Base-by-base conservation (phyloP, 2,113 vertebrate genomes). In the Cairina moschata region DNA sequence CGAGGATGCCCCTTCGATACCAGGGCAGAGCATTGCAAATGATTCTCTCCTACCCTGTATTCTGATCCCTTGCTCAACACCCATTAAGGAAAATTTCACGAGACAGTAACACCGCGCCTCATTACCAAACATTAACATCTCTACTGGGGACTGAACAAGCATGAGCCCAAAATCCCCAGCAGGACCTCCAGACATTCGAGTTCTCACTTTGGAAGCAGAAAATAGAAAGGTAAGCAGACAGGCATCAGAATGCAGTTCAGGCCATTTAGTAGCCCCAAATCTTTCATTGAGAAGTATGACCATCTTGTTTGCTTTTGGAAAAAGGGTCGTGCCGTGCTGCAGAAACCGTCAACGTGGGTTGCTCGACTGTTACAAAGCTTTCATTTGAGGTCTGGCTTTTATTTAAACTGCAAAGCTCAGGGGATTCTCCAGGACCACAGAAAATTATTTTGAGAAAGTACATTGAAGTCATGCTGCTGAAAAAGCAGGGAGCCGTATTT, bases 361-460 rank as follows among this genome's bases (percentile, higher is more conserved):
- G 86, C 86, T 78, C 11, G 56, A 78, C 68, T 1, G 50, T 74
- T 75, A 90, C 86, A 95, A 71, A 93, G 78, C 89, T 93, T 88
- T 58, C 95, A 90, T 85, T 95, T 92, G 89, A 95, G 95, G 86
- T 87, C 93, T 95, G 93, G 83, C 62, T 85, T 85, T 73, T 93
- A 90, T 92, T 94, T 92, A 82, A 96, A 90, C 83, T 85, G 93
- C 83, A 92, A 90, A 95, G 93, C 95, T 90, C 95, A 66, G 60
- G 95, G 95, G 95, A 93, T 93, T 79, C 91, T 93, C 71, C 79
- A 29, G 88, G 66, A 78, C 89, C 91, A 88, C 89, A 92, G 91
- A 90, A 92, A 82, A 96, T 82, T 90, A 92, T 96, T 95, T 95
- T 78, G 89, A 88, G 95, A 85, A 69, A 82, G 75, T 6, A 40